A percentile compares a stretch with the other conserved stretches of the same genome.
Evolutionary conservation across 2,888 invertebrate species (phyloP).

Genomic region (Cryptosula pallasiana): DNA sequence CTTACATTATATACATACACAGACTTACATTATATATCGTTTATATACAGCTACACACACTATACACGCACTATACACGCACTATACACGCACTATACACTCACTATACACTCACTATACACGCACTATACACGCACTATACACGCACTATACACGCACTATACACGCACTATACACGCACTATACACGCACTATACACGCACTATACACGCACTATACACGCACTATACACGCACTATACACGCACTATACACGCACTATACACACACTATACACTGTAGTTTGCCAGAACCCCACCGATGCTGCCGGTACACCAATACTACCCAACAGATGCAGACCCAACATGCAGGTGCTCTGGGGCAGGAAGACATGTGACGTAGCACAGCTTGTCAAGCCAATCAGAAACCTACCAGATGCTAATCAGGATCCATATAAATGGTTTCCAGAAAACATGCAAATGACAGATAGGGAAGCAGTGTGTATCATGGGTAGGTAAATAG

Average conservation of each 20-base stretch:
- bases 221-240: neutral
- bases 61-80: neutral
- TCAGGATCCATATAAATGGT: constrained; percentile 14
- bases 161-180: neutral
- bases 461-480: constrained; percentile 1
- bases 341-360: constrained; percentile 19
- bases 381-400: constrained; percentile 4
- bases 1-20: too few species aligned
- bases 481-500: constrained; percentile 20
- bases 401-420: neutral
- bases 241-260: neutral
- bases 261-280: neutral
- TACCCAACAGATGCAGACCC: neutral
- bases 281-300: neutral
- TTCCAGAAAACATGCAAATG: constrained; percentile 8
- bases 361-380: neutral
- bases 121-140: neutral
- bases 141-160: neutral
- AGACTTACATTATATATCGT: too few species aligned
- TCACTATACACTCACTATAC: neutral
- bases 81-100: neutral
- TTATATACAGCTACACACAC: too few species aligned
- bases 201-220: neutral
- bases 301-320: neutral
- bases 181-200: neutral